Evolutionary conservation across 2,888 invertebrate species (phyloP).

Genomic region (Tubulanus polymorphus): DNA sequence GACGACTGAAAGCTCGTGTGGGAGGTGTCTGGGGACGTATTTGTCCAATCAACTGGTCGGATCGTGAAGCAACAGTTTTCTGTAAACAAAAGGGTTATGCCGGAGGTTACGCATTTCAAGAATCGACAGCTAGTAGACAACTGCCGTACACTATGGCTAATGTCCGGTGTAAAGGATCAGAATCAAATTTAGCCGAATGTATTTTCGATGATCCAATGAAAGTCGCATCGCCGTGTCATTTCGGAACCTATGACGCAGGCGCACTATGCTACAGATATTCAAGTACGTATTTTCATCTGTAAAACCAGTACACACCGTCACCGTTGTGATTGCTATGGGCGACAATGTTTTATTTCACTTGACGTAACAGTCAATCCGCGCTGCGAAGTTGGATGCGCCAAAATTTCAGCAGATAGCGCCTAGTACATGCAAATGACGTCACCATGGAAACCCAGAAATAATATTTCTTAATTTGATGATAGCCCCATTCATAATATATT

Average conservation of each 20-base stretch:
- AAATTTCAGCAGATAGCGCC: no score
- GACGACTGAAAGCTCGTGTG: conserved; percentile 66
- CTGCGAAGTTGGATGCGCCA: no score
- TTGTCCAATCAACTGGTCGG: conserved; percentile 71
- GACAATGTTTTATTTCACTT: no score
- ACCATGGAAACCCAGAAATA: no score
- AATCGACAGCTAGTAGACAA: conserved; percentile 17
- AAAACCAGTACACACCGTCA: no score
- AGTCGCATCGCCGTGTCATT: no score
- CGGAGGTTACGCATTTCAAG: conserved; percentile 40
- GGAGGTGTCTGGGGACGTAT: conserved; percentile 67
- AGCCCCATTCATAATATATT: no score
- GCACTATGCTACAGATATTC: conserved; percentile 31
- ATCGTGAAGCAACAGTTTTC: conserved; percentile 25
- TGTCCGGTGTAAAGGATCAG: conserved; percentile 27
- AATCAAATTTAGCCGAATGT: conserved; percentile 24
- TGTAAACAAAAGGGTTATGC: conserved; percentile 52
- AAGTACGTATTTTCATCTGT: no score
- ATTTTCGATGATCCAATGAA: conserved; percentile 18
- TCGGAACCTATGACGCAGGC: conserved; percentile 27
- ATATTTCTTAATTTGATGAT: no score
- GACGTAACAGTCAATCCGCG: no score
- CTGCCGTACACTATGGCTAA: conserved; percentile 23
- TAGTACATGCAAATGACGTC: no score
- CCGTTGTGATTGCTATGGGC: no score